phyloP scores from a whole-genome alignment of 1,140 invertebrate genomes.

The Solenopsis fugax region DNA sequence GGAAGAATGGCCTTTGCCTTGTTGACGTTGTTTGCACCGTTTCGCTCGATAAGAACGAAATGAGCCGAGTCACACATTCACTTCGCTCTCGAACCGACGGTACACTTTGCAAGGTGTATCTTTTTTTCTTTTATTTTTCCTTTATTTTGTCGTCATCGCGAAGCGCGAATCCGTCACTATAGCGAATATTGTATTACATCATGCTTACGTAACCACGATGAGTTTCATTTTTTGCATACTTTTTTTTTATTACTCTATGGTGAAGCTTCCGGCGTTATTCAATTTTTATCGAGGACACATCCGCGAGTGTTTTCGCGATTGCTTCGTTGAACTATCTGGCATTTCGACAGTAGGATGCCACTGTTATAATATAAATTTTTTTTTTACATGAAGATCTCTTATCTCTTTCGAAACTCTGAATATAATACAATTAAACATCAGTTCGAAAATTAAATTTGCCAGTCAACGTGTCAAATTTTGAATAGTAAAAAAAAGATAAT shows the following conservation, averaged over 20 bases:
- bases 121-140: slow-evolving; percentile 8
- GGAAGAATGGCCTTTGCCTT: slow-evolving; percentile 14
- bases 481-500: background rate
- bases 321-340: background rate
- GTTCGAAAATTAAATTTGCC: background rate
- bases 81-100: slow-evolving; percentile 5
- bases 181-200: slow-evolving; percentile 39
- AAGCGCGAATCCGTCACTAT: slow-evolving; percentile 15
- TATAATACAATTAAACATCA: background rate
- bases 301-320: background rate
- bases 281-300: background rate
- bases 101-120: background rate
- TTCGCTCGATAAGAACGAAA: slow-evolving; percentile 48
- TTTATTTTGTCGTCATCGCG: slow-evolving; percentile 3
- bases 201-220: slow-evolving; percentile 20
- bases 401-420: background rate
- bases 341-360: background rate
- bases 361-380: background rate
- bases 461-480: background rate
- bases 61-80: slow-evolving; percentile 19
- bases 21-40: slow-evolving; percentile 11
- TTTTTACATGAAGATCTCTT: background rate
- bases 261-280: background rate
- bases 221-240: background rate
- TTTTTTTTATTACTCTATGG: slow-evolving; percentile 3